A percentile compares a stretch with the other conserved stretches of the same genome.
These are phyloP conservation scores for Dicyrtomina minuta DNA, from an alignment of 2,888 invertebrate genomes.

Conservation along the genomic window DNA sequence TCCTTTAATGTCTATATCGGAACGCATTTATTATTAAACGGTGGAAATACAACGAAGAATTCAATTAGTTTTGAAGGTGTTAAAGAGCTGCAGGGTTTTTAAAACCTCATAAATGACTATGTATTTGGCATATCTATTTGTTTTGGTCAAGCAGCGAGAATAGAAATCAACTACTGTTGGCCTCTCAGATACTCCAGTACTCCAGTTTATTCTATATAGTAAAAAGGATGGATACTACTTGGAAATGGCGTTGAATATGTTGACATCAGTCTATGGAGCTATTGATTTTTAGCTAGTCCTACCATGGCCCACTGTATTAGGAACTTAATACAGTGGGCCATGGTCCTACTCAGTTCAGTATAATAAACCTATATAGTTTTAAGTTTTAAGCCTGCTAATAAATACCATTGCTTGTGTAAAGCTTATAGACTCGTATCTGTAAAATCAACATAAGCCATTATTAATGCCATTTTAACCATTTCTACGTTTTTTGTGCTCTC, in stretches of 20 bases:
- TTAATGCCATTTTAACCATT: no score
- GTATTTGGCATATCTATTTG: conserved; percentile 83
- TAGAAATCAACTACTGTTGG: conserved; percentile 92
- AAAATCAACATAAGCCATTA: no score
- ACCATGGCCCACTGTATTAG: no score
- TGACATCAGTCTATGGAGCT: no score
- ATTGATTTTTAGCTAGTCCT: no score
- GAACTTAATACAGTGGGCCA: no score
- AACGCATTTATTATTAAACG: conserved; percentile 85
- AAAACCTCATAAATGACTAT: conserved; percentile 56
- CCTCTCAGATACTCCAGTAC: conserved; percentile 68
- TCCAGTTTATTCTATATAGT: conserved; percentile 68
- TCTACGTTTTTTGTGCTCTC: no score
- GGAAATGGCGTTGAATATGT: conserved; percentile 81
- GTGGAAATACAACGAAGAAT: conserved; percentile 71
- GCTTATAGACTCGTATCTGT: no score
- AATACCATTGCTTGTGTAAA: no score
- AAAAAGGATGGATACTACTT: conserved; percentile 77
- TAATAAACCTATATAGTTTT: no score
- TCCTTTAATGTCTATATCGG: conserved; percentile 82
- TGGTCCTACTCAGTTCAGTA: no score
- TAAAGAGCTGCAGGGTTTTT: conserved; percentile 56
- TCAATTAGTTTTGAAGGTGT: conserved; percentile 11
- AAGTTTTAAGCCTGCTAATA: no score
- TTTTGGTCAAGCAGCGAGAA: conserved; percentile 78